Evolutionary conservation across 2,113 vertebrate genomes (phyloP).

Genomic region (Apeltes quadracus): DNA sequence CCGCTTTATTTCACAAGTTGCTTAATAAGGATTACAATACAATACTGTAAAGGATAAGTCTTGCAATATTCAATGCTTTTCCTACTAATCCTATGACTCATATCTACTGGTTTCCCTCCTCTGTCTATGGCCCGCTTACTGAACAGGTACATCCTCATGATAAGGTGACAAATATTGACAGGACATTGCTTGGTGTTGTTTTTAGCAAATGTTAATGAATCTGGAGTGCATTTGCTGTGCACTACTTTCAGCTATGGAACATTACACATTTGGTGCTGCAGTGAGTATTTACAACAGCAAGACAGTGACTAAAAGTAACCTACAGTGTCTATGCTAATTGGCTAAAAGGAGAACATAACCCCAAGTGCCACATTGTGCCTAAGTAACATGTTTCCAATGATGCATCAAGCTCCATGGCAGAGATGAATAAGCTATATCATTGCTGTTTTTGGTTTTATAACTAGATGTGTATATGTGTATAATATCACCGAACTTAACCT

Average conservation of each 20-base stretch:
- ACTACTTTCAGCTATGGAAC: background rate
- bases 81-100: background rate
- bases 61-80: background rate
- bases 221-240: background rate
- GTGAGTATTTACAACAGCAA: background rate
- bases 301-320: conserved; percentile 6
- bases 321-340: background rate
- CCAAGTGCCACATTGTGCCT: background rate
- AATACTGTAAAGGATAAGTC: background rate
- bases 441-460: background rate
- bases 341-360: background rate
- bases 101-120: background rate
- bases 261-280: background rate
- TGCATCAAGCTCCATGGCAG: background rate
- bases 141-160: background rate
- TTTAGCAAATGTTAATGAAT: background rate
- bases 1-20: background rate
- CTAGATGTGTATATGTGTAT: too few relatives aligned
- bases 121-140: background rate
- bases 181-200: background rate
- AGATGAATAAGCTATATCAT: background rate
- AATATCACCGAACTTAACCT: background rate
- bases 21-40: background rate
- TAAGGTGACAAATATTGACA: background rate
- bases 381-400: background rate